phyloP scores from a whole-genome alignment of 2,888 invertebrate species.

The Dysmachus trigonus region DNA sequence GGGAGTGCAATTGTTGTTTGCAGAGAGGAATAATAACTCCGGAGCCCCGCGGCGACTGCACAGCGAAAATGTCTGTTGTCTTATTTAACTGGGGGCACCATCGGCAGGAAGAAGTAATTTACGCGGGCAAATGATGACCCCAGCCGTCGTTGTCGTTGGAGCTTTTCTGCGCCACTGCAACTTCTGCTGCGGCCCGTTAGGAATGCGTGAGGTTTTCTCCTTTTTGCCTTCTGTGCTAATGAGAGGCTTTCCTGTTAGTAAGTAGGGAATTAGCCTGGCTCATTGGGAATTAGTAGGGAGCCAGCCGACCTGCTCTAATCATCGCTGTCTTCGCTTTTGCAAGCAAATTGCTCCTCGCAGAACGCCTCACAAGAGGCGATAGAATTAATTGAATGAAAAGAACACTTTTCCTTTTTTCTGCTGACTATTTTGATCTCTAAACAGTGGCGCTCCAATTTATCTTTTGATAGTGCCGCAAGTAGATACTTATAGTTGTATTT shows the following conservation, averaged over 20 bases:
- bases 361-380: neutral
- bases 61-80: constrained; percentile 21
- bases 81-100: constrained; percentile 28
- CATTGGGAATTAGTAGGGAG: constrained; percentile 13
- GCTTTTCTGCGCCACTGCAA: constrained; percentile 10
- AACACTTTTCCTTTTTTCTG: neutral
- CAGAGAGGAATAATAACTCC: constrained; percentile 34
- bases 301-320: neutral
- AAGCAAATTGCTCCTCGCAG: neutral
- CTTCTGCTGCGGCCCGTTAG: neutral
- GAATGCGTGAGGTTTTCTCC: constrained; percentile 23
- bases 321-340: neutral
- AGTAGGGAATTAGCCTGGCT: neutral
- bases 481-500: neutral
- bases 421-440: neutral
- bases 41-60: constrained; percentile 24
- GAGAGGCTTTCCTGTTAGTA: constrained; percentile 28
- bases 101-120: constrained; percentile 36
- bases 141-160: neutral
- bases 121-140: constrained; percentile 37
- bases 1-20: constrained; percentile 40
- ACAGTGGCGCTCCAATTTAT: neutral
- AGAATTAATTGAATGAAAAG: neutral
- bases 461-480: neutral
- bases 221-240: neutral